phyloP scores from a whole-genome alignment of 2,888 invertebrate genomes.

The Arge pagana region DNA sequence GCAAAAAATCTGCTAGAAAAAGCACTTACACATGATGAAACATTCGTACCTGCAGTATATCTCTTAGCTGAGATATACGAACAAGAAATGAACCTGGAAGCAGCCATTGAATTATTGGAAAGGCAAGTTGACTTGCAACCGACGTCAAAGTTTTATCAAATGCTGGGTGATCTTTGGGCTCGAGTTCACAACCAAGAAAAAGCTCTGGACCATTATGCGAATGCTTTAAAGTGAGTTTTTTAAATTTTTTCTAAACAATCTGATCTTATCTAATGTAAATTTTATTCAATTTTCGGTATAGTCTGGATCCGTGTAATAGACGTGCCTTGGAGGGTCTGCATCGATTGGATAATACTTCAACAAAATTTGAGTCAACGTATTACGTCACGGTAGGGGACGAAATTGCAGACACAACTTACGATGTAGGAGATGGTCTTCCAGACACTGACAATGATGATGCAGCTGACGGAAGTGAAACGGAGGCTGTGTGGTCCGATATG shows the following conservation, averaged over 20 bases:
- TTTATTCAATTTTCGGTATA: conserved; percentile 41
- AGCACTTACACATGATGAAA: conserved; percentile 72
- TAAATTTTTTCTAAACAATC: conserved; percentile 5
- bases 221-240: conserved; percentile 65
- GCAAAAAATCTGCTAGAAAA: conserved; percentile 74
- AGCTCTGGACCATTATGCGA: conserved; percentile 70
- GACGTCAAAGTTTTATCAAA: conserved; percentile 68
- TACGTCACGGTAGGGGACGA: conserved; percentile 62
- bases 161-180: conserved; percentile 68
- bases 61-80: conserved; percentile 73
- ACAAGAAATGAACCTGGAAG: conserved; percentile 68
- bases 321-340: conserved; percentile 70
- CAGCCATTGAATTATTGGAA: conserved; percentile 70
- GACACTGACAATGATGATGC: conserved; percentile 59
- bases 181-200: conserved; percentile 69
- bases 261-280: conserved; percentile 6
- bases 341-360: conserved; percentile 62
- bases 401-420: conserved; percentile 60
- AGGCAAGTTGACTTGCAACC: conserved; percentile 68
- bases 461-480: conserved; percentile 63
- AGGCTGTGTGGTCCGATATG: conserved; percentile 67
- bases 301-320: conserved; percentile 68
- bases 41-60: conserved; percentile 74
- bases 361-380: conserved; percentile 61
- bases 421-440: conserved; percentile 57